Conservation (phyloP, 2,113 vertebrate genomes). For the Oreotrochilus melanogaster region DNA sequence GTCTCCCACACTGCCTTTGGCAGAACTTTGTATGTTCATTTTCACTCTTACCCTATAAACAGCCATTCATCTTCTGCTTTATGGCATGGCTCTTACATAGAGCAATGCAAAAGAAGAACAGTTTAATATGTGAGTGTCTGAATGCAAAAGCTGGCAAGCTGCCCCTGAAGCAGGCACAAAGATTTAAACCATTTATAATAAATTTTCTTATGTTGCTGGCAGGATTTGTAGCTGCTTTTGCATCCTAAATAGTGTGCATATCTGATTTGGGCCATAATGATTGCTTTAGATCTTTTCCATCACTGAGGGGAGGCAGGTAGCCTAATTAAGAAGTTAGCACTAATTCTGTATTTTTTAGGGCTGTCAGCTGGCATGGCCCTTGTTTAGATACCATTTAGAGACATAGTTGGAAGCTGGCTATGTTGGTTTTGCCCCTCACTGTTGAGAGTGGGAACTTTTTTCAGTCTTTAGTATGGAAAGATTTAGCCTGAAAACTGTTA, state of each 20-base stretch:
- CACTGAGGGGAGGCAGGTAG: neutral
- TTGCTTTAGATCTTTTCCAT: neutral
- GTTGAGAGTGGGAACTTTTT: neutral
- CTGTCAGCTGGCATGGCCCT: neutral
- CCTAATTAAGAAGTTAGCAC: neutral
- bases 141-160: neutral
- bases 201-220: neutral
- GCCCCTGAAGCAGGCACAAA: neutral
- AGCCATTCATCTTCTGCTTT: neutral
- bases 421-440: neutral
- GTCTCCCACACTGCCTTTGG: neutral
- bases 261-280: neutral
- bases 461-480: neutral
- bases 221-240: neutral
- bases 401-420: neutral
- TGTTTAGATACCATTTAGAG: neutral
- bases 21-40: neutral
- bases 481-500: neutral
- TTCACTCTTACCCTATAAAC: neutral
- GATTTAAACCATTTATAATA: neutral
- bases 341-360: fast-evolving
- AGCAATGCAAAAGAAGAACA: neutral
- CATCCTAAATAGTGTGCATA: neutral
- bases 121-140: neutral
- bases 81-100: neutral